Conservation (phyloP, 2,797 vertebrate genomes). For the Poliocrania exsul region DNA sequence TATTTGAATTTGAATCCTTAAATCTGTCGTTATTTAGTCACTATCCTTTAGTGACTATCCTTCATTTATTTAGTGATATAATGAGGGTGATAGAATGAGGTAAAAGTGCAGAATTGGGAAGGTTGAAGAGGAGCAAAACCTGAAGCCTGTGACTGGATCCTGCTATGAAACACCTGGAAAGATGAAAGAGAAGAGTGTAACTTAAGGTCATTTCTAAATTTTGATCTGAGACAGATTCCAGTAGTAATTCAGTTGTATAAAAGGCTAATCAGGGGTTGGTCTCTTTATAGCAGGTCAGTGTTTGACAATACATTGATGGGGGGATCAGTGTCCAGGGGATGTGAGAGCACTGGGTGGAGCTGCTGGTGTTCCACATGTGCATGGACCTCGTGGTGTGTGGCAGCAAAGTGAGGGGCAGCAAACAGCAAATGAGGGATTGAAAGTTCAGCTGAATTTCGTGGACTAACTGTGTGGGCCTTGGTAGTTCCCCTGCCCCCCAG, state of each 20-base stretch:
- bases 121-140: not conserved
- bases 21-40: not conserved
- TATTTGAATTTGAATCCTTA: not conserved
- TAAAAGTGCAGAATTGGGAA: not conserved
- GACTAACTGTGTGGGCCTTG: not conserved
- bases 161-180: not conserved
- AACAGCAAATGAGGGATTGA: not conserved
- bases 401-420: not conserved
- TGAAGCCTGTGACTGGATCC: not conserved
- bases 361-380: not conserved
- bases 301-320: not conserved
- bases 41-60: not conserved
- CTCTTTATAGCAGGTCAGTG: not conserved
- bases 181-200: not conserved
- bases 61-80: not conserved
- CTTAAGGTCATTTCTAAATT: not conserved
- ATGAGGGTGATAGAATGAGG: not conserved
- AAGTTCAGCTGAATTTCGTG: not conserved
- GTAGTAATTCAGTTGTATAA: not conserved
- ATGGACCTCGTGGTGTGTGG: fast-evolving
- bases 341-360: fast-evolving
- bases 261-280: not conserved
- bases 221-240: not conserved
- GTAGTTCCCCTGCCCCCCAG: not conserved
- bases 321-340: fast-evolving